phyloP scores from a whole-genome alignment of 2,888 invertebrate genomes.

The Patella caerulea region DNA sequence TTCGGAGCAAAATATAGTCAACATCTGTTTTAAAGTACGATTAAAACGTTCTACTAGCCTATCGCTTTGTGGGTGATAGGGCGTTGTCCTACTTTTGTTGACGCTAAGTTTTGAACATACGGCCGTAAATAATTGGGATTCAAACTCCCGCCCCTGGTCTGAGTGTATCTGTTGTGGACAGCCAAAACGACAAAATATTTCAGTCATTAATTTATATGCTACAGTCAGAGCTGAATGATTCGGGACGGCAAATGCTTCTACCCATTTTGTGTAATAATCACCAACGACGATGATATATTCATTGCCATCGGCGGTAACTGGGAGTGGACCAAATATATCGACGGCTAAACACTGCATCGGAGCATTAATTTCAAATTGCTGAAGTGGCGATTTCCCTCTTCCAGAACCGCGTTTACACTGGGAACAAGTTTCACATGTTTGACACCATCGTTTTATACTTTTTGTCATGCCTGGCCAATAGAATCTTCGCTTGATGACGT shows the following conservation, averaged over 20 bases:
- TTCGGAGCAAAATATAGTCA: too few species aligned
- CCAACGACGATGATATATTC: not conserved
- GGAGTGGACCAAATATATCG: too few species aligned
- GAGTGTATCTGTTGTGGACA: not conserved
- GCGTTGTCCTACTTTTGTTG: too few species aligned
- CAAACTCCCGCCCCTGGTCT: too few species aligned
- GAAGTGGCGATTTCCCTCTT: constrained; percentile 30
- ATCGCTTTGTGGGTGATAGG: too few species aligned
- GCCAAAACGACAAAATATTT: not conserved
- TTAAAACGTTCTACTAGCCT: too few species aligned
- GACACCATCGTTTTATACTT: constrained; percentile 30
- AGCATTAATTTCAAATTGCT: constrained; percentile 1
- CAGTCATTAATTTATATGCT: not conserved
- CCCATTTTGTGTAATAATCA: constrained; percentile 1
- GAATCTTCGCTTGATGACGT: constrained; percentile 28
- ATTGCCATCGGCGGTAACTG: too few species aligned
- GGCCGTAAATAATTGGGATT: too few species aligned
- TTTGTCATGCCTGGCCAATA: constrained; percentile 35
- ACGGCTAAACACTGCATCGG: too few species aligned
- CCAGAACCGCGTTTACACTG: constrained; percentile 39
- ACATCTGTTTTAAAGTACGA: too few species aligned
- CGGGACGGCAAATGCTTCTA: not conserved
- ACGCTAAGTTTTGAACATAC: too few species aligned
- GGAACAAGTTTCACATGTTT: constrained; percentile 35
- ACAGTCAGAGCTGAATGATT: not conserved